These are phyloP conservation scores for Mobula birostris DNA, from an alignment of 2,113 vertebrate species.

Conservation along the genomic window DNA sequence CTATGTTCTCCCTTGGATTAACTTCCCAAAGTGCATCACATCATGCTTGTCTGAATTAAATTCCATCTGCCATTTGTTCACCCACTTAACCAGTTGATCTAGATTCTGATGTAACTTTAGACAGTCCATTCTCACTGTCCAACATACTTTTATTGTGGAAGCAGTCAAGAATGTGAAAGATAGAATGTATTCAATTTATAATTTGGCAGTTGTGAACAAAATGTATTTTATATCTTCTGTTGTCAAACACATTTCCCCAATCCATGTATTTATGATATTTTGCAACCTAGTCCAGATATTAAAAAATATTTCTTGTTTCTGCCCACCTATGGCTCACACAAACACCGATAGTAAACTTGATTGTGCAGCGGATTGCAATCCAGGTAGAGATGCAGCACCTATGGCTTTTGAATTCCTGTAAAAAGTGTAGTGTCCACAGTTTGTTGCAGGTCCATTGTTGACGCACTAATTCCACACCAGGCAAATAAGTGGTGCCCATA, in stretches of 20 bases:
- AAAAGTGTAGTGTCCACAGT: neutral
- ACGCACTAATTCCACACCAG: neutral
- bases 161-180: neutral
- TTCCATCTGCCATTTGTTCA: no score
- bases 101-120: no score
- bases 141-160: neutral
- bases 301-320: neutral
- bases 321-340: neutral
- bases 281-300: neutral
- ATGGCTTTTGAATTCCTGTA: conserved; percentile 21
- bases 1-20: no score
- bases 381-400: conserved; percentile 41
- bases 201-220: neutral
- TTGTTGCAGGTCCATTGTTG: neutral
- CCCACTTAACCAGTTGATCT: no score
- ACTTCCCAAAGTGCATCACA: no score
- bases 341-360: conserved; percentile 82
- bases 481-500: neutral
- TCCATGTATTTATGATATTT: neutral
- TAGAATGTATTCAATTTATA: neutral
- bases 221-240: neutral
- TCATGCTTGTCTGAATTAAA: no score
- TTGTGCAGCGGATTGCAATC: conserved; percentile 79
- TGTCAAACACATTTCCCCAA: neutral
- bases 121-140: no score